Evolutionary conservation across 2,113 vertebrate species (phyloP).

Genomic region (Pollachius pollachius): DNA sequence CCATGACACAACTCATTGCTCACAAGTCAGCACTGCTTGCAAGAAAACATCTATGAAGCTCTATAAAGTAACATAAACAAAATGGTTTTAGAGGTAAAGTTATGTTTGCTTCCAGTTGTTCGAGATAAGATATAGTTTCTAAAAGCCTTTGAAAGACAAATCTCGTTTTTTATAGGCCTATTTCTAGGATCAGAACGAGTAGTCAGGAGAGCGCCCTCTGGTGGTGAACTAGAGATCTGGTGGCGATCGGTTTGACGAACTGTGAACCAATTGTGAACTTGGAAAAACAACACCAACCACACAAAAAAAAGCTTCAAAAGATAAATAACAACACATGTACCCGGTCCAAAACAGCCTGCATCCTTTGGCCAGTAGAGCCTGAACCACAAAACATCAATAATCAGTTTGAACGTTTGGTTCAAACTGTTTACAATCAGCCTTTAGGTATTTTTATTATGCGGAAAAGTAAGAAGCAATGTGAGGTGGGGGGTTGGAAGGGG

Average conservation of each 20-base stretch:
- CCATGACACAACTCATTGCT: too few species aligned
- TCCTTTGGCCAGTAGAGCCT: constrained; percentile 17
- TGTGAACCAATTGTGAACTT: not conserved
- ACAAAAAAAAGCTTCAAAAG: not conserved
- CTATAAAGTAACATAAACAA: constrained; percentile 30
- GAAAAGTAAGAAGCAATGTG: constrained; percentile 36
- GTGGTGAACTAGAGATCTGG: constrained; percentile 24
- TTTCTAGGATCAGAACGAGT: not conserved
- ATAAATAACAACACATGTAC: constrained; percentile 22
- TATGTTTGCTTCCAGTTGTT: constrained; percentile 68
- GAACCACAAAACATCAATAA: constrained; percentile 44
- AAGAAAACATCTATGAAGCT: too few species aligned
- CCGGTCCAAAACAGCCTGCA: constrained; percentile 16
- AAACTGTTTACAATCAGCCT: constrained; percentile 44
- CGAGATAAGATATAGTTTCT: constrained; percentile 37
- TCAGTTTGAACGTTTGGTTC: constrained; percentile 44
- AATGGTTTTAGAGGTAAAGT: constrained; percentile 44
- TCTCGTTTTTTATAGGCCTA: constrained; percentile 8
- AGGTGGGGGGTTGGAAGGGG: constrained; percentile 14
- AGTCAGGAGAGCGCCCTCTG: constrained; percentile 31
- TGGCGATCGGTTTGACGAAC: not conserved
- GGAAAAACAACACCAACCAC: too few species aligned
- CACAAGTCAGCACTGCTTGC: too few species aligned
- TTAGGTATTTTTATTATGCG: constrained; percentile 68
- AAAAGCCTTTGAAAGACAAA: constrained; percentile 35